A percentile compares a stretch with the other conserved stretches of the same genome.
These are phyloP conservation scores for Trichopria drosophilae DNA, from an alignment of 2,888 invertebrate species.

Conservation along the genomic window DNA sequence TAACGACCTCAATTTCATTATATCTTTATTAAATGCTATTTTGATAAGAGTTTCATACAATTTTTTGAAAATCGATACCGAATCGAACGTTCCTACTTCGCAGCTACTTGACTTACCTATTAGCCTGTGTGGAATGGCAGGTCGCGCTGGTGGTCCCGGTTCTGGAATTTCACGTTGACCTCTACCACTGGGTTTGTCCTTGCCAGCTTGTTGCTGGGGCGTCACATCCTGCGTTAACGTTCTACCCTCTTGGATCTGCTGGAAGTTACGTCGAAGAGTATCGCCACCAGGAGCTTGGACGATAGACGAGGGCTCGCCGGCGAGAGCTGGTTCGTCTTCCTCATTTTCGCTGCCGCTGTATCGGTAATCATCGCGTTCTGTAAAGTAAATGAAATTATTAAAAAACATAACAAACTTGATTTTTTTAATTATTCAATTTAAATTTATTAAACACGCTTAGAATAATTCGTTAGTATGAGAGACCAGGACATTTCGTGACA, in stretches of 20 bases:
- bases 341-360: conserved; percentile 98
- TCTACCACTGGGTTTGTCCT: conserved; percentile 45
- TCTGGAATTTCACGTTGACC: conserved; percentile 66
- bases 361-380: conserved; percentile 62
- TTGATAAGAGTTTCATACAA: too few relatives aligned
- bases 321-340: conserved; percentile 88
- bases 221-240: conserved; percentile 64
- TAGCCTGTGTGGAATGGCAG: conserved; percentile 86
- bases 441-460: too few relatives aligned
- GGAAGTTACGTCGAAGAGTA: conserved; percentile 95
- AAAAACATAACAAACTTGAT: conserved; percentile 8
- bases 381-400: conserved; percentile 8
- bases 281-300: conserved; percentile 90
- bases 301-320: conserved; percentile 94
- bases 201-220: too few relatives aligned
- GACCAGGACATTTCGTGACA: not conserved
- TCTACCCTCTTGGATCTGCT: conserved; percentile 89
- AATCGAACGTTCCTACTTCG: not conserved
- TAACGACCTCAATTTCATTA: too few relatives aligned
- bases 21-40: too few relatives aligned
- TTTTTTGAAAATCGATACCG: too few relatives aligned
- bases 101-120: conserved; percentile 69
- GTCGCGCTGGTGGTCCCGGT: conserved; percentile 85
- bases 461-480: too few relatives aligned
- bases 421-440: not conserved